Percentiles rank a stretch among this genome's conserved stretches.
Conservation (phyloP, 2,888 invertebrate genomes). For the Megamerina dolium region DNA sequence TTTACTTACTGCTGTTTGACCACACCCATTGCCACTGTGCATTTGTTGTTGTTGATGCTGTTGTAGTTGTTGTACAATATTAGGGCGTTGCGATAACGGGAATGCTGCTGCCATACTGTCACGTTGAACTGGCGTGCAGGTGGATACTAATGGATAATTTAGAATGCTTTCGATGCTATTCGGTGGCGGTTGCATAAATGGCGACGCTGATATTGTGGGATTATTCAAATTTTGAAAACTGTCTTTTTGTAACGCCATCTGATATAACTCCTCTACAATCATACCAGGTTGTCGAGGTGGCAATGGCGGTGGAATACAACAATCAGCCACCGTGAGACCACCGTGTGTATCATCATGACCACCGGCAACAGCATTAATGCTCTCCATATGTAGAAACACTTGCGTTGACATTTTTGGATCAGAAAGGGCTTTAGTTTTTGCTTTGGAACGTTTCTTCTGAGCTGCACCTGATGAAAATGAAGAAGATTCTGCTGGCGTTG, state of each 20-base stretch:
- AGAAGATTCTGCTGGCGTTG: slow-evolving; percentile 14
- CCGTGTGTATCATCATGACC: slow-evolving; percentile 27
- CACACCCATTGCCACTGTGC: slow-evolving; percentile 21
- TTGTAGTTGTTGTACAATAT: slow-evolving; percentile 48
- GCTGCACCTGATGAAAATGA: slow-evolving; percentile 13
- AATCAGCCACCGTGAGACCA: slow-evolving; percentile 38
- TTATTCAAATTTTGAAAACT: slow-evolving; percentile 37
- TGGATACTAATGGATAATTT: slow-evolving; percentile 49
- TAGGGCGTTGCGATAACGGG: slow-evolving; percentile 47
- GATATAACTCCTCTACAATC: slow-evolving; percentile 36
- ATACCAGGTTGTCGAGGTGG: slow-evolving; percentile 56
- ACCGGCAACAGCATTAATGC: slow-evolving; percentile 18
- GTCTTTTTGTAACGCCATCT: slow-evolving; percentile 24
- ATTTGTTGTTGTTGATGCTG: slow-evolving; percentile 48
- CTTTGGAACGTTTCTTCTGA: slow-evolving; percentile 36
- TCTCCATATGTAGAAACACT: slow-evolving; percentile 49
- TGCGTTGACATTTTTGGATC: slow-evolving; percentile 51
- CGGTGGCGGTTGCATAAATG: slow-evolving; percentile 33
- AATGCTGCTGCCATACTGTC: slow-evolving; percentile 48
- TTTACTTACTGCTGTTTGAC: slow-evolving; percentile 38
- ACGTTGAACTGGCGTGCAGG: slow-evolving; percentile 46
- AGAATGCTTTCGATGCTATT: slow-evolving; percentile 47
- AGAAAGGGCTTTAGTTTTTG: slow-evolving; percentile 48
- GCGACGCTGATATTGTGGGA: slow-evolving; percentile 13
- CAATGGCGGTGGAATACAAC: slow-evolving; percentile 53